phyloP scores from a whole-genome alignment of 2,888 invertebrate species.

The Sinopyrophorus schimmeli region DNA sequence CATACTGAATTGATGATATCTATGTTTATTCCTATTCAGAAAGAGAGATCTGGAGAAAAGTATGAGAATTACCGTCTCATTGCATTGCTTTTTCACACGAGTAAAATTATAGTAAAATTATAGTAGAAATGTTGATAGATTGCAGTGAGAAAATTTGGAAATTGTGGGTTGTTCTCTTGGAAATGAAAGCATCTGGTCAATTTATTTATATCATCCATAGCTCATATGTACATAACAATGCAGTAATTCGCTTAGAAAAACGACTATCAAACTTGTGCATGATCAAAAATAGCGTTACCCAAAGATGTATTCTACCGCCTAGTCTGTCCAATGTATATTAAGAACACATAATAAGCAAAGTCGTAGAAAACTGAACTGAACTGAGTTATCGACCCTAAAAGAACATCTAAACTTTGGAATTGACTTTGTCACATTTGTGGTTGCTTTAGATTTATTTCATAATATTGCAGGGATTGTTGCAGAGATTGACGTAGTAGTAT shows the following conservation, averaged over 20 bases:
- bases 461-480: no score
- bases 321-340: no score
- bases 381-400: no score
- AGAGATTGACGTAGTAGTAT: no score
- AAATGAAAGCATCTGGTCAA: background rate
- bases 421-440: no score
- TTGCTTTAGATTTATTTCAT: no score
- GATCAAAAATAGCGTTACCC: no score
- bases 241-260: slow-evolving; percentile 1
- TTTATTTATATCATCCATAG: slow-evolving; percentile 1
- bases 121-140: background rate
- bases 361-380: no score
- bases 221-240: background rate
- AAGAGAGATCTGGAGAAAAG: slow-evolving; percentile 1
- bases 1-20: slow-evolving; percentile 2
- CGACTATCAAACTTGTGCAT: no score
- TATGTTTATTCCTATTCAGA: slow-evolving; percentile 4
- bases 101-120: slow-evolving; percentile 1
- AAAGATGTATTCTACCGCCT: no score
- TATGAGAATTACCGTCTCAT: slow-evolving; percentile 3
- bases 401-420: no score
- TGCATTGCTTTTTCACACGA: slow-evolving; percentile 2
- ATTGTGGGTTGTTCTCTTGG: background rate
- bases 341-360: no score
- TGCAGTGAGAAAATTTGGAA: slow-evolving; percentile 4